Evolutionary conservation across 1,140 invertebrate species (phyloP).

Genomic region (Lasioglossum baleicum): DNA sequence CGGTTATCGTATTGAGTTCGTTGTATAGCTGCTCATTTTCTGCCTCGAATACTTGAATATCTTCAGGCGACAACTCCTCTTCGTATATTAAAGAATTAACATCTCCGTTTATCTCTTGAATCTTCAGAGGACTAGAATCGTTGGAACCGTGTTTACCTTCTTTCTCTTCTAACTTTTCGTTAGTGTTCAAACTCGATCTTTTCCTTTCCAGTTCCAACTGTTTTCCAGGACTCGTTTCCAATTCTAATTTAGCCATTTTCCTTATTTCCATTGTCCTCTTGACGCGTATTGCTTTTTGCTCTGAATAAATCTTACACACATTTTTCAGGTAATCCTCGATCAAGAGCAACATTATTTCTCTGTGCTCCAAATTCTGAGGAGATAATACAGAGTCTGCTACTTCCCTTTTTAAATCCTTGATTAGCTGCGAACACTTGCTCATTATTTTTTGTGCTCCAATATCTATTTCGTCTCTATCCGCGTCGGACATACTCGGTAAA

Average conservation of each 20-base stretch:
- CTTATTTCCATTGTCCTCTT: slow-evolving; percentile 91
- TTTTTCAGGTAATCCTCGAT: slow-evolving; percentile 90
- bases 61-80: slow-evolving; percentile 89
- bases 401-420: slow-evolving; percentile 87
- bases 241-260: slow-evolving; percentile 87
- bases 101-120: slow-evolving; percentile 75
- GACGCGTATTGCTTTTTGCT: slow-evolving; percentile 91
- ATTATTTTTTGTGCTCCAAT: slow-evolving; percentile 91
- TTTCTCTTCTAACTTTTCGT: slow-evolving; percentile 69
- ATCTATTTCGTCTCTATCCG: slow-evolving; percentile 92
- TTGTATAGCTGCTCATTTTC: slow-evolving; percentile 92
- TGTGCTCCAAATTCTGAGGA: slow-evolving; percentile 87
- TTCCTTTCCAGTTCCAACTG: background rate
- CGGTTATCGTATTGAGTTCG: slow-evolving; percentile 88
- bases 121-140: slow-evolving; percentile 70
- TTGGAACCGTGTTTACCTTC: slow-evolving; percentile 50
- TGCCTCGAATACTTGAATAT: slow-evolving; percentile 93
- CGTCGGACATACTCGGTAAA: slow-evolving; percentile 87
- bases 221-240: slow-evolving; percentile 69
- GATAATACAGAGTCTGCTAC: slow-evolving; percentile 78
- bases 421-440: slow-evolving; percentile 87
- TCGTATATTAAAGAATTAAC: slow-evolving; percentile 75
- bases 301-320: slow-evolving; percentile 92
- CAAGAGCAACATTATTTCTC: slow-evolving; percentile 86
- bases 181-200: slow-evolving; percentile 67